Percentiles rank a stretch among this genome's conserved stretches.
These are phyloP conservation scores for Lithobates pipiens DNA, from an alignment of 2,797 vertebrate species.

Conservation along the genomic window DNA sequence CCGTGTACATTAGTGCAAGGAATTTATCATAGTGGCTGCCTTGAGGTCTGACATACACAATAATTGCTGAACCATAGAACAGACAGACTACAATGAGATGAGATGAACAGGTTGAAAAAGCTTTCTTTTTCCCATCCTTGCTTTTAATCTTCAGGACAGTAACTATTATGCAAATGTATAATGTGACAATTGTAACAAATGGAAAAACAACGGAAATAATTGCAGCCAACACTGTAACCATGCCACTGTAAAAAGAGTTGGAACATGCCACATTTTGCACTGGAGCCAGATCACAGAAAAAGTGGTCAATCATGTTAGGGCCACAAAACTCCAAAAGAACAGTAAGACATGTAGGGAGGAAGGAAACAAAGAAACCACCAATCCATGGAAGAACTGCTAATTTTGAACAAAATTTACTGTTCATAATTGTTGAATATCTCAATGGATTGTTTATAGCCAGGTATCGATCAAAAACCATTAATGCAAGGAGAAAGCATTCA, in stretches of 20 bases:
- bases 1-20: constrained; percentile 24
- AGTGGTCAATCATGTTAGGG: constrained; percentile 32
- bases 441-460: constrained; percentile 43
- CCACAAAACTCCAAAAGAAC: constrained; percentile 26
- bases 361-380: constrained; percentile 13
- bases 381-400: constrained; percentile 16
- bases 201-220: neutral
- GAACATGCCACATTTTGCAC: constrained; percentile 41
- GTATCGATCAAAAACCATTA: constrained; percentile 34
- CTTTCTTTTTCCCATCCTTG: neutral
- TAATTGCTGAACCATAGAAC: constrained; percentile 32
- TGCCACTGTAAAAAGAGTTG: neutral
- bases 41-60: constrained; percentile 28
- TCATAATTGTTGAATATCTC: constrained; percentile 37
- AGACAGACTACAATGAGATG: constrained; percentile 41
- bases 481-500: constrained; percentile 60
- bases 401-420: neutral
- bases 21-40: constrained; percentile 42
- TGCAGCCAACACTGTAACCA: neutral
- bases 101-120: constrained; percentile 47
- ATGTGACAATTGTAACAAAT: neutral
- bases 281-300: constrained; percentile 36
- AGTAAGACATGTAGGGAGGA: constrained; percentile 3
- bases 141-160: constrained; percentile 7
- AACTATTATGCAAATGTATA: constrained; percentile 26